phyloP scores from a whole-genome alignment of 2,113 vertebrate genomes.

The Rutilus rutilus region DNA sequence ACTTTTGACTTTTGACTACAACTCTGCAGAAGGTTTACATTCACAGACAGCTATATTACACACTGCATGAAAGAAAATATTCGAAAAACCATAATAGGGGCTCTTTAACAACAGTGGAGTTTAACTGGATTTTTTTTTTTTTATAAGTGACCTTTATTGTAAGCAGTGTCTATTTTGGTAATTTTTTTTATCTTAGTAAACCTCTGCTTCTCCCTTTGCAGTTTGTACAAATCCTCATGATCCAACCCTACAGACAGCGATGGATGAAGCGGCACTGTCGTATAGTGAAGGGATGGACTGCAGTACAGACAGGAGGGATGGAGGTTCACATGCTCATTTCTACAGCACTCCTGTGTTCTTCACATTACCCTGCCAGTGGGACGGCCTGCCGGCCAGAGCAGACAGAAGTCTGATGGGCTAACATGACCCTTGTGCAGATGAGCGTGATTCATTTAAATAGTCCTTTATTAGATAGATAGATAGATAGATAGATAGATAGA shows the following conservation, averaged over 20 bases:
- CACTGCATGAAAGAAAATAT: too few species aligned
- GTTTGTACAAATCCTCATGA: conserved; percentile 37
- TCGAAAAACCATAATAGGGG: too few species aligned
- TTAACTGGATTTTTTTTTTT: too few species aligned
- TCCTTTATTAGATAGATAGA: too few species aligned
- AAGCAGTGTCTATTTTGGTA: background rate
- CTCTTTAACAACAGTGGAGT: too few species aligned
- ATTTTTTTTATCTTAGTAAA: background rate
- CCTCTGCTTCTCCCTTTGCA: conserved; percentile 20
- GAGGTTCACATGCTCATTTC: conserved; percentile 11
- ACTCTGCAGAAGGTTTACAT: too few species aligned
- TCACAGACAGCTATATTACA: too few species aligned
- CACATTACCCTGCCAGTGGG: conserved; percentile 61
- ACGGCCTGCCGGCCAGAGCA: conserved; percentile 52
- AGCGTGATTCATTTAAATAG: too few species aligned
- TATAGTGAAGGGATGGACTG: conserved; percentile 52
- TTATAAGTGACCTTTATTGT: background rate
- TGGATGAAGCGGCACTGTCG: conserved; percentile 49
- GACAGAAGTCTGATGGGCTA: conserved; percentile 41
- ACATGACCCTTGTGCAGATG: background rate
- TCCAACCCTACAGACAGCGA: conserved; percentile 19
- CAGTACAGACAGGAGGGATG: conserved; percentile 56
- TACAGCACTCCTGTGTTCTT: conserved; percentile 53
- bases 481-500: too few species aligned
- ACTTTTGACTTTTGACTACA: too few species aligned